A percentile compares a stretch with the other conserved stretches of the same genome.
Evolutionary conservation across 2,797 vertebrate genomes (phyloP).

Genomic region (Pseudotriccus pelzelni): DNA sequence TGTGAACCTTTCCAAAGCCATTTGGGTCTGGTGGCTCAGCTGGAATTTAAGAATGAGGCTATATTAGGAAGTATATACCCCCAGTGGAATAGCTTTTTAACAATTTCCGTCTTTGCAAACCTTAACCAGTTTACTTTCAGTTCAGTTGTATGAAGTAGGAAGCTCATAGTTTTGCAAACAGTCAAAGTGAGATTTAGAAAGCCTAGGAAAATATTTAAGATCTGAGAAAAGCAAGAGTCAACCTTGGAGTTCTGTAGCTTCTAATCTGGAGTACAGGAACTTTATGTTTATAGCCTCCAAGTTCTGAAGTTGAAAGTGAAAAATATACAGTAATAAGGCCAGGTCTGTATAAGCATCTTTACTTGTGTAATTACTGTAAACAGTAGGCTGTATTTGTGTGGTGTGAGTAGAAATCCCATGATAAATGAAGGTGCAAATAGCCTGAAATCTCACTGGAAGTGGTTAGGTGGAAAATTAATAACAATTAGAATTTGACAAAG

Average conservation of each 20-base stretch:
- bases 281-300: constrained; percentile 10
- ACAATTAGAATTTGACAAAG: constrained; percentile 57
- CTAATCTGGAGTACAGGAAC: background rate
- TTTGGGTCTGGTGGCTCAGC: background rate
- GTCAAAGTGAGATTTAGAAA: background rate
- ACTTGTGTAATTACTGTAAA: constrained; percentile 10
- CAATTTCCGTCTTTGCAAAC: constrained; percentile 10
- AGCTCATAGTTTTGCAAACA: background rate
- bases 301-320: background rate
- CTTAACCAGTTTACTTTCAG: background rate
- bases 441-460: constrained; percentile 44
- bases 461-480: constrained; percentile 54
- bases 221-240: background rate
- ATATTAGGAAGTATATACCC: background rate
- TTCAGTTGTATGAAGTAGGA: background rate
- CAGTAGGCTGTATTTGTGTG: background rate
- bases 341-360: background rate
- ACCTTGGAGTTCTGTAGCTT: background rate
- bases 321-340: background rate
- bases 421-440: constrained; percentile 55
- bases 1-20: background rate
- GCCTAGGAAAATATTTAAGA: background rate
- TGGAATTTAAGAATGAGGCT: constrained; percentile 5
- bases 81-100: background rate
- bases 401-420: constrained; percentile 42